A percentile compares a stretch with the other conserved stretches of the same genome.
phyloP scores from a whole-genome alignment of 2,888 invertebrate species.

The Ditula angustiorana region DNA sequence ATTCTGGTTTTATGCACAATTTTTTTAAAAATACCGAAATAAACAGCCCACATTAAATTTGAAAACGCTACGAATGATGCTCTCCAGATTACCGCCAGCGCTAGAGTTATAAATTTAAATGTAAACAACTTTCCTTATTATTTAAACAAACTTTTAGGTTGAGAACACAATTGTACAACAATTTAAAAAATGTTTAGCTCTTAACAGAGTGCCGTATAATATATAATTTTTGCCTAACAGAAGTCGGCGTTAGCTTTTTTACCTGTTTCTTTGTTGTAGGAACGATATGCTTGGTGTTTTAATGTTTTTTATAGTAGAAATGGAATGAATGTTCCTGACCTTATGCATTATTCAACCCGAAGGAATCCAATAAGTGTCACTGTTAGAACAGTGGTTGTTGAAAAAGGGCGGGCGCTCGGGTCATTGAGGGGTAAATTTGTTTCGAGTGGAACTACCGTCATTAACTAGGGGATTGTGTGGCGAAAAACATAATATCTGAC shows the following conservation, averaged over 20 bases:
- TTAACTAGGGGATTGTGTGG: constrained; percentile 30
- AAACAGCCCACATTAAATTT: constrained; percentile 54
- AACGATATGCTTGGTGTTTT: constrained; percentile 6
- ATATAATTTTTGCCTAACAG: neutral
- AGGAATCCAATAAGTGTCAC: constrained; percentile 67
- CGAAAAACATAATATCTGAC: constrained; percentile 20
- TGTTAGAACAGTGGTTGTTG: constrained; percentile 60
- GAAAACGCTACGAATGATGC: constrained; percentile 56
- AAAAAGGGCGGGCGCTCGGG: constrained; percentile 51
- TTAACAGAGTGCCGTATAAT: constrained; percentile 8
- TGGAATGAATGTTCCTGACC: constrained; percentile 32
- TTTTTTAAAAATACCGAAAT: constrained; percentile 47
- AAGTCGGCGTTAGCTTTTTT: neutral
- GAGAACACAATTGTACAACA: constrained; percentile 33
- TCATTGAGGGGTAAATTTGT: constrained; percentile 37
- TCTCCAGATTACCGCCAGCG: constrained; percentile 59
- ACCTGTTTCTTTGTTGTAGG: neutral
- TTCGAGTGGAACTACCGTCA: constrained; percentile 36
- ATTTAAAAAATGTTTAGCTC: constrained; percentile 35
- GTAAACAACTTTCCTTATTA: constrained; percentile 57
- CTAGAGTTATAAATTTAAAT: constrained; percentile 56
- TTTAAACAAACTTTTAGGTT: constrained; percentile 45
- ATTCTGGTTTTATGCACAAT: constrained; percentile 31
- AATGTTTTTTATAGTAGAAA: constrained; percentile 33
- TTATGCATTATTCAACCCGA: constrained; percentile 66